A percentile compares a stretch with the other conserved stretches of the same genome.
These are phyloP conservation scores for Todiramphus chloris DNA, from an alignment of 2,113 vertebrate species.

Conservation along the genomic window DNA sequence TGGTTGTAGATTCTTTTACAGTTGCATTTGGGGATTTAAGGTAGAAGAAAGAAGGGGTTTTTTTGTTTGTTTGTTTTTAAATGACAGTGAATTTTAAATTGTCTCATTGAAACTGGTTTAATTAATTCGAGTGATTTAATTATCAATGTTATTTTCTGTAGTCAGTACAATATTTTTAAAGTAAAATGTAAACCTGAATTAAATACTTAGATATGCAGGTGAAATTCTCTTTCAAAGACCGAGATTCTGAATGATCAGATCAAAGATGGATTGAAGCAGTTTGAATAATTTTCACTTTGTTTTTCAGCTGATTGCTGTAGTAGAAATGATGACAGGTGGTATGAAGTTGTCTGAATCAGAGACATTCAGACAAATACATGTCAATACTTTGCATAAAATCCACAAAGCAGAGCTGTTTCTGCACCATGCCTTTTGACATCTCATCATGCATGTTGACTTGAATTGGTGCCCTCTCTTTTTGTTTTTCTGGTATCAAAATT, in stretches of 20 bases:
- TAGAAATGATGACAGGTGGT: conserved; percentile 27
- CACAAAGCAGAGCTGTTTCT: conserved; percentile 27
- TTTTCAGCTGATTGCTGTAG: background rate
- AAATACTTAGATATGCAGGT: background rate
- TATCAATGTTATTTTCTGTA: background rate
- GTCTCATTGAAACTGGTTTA: background rate
- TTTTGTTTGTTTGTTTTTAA: background rate
- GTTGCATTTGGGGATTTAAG: background rate
- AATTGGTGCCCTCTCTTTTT: background rate
- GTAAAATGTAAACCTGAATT: background rate
- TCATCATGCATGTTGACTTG: background rate
- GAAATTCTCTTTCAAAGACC: background rate
- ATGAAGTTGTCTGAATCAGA: conserved; percentile 45
- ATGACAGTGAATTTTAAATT: background rate
- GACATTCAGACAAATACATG: background rate
- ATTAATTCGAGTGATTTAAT: background rate
- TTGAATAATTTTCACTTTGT: conserved; percentile 39
- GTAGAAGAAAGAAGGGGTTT: background rate
- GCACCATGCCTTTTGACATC: conserved; percentile 26
- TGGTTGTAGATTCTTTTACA: background rate
- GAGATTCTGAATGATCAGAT: background rate
- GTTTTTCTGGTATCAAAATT: conserved; percentile 32
- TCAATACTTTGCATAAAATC: conserved; percentile 33
- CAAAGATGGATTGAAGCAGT: background rate
- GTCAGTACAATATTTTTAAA: background rate